Percentiles rank a stretch among this genome's conserved stretches.
Conservation (phyloP, 2,797 vertebrate genomes). For the Chiropotes sagulatus region DNA sequence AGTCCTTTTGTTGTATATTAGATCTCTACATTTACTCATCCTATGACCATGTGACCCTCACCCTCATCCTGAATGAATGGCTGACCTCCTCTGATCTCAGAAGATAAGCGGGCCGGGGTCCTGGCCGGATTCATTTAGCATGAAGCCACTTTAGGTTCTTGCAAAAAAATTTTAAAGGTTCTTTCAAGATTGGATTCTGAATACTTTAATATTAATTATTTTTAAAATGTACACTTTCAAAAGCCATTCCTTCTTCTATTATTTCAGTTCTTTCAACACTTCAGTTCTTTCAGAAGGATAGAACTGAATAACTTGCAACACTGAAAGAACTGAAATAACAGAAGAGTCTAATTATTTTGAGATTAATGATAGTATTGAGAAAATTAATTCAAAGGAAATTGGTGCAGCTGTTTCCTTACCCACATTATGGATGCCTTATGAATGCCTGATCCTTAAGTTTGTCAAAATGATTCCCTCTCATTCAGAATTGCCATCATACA, state of each 20-base stretch:
- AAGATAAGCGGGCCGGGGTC: background rate
- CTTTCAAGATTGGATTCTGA: background rate
- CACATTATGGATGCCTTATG: too few species aligned
- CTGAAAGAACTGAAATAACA: too few species aligned
- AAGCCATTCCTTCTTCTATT: background rate
- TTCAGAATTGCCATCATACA: accelerated
- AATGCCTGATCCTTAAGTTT: background rate
- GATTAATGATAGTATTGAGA: background rate
- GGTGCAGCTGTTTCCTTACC: background rate
- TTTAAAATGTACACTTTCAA: background rate
- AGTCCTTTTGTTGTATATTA: too few species aligned
- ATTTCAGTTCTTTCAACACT: conserved; percentile 8
- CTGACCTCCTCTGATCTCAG: background rate
- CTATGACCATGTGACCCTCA: background rate
- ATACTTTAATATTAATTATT: background rate
- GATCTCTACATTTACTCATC: background rate
- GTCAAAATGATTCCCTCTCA: background rate
- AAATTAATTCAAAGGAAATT: background rate
- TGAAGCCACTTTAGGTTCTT: background rate
- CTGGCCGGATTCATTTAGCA: background rate
- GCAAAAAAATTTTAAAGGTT: background rate
- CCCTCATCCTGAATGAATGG: background rate
- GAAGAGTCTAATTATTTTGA: background rate
- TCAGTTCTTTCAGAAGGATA: too few species aligned
- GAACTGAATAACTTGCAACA: too few species aligned